phyloP scores from a whole-genome alignment of 2,797 vertebrate species.

The Poecilia picta region DNA sequence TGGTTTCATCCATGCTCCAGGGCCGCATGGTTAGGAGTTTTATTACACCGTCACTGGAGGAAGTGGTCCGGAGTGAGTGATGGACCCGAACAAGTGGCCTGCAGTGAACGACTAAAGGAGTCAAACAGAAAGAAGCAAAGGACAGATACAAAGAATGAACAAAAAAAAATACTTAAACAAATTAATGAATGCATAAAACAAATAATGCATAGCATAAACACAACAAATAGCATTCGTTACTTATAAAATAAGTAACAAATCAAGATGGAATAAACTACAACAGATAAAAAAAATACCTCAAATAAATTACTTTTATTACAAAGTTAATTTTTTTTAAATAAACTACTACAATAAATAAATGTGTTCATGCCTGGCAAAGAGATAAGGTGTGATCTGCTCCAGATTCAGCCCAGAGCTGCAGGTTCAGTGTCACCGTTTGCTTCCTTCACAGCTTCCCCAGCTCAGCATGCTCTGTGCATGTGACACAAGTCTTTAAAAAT shows the following conservation, averaged over 20 bases:
- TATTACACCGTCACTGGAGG: background rate
- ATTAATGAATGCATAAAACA: background rate
- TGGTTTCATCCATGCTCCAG: background rate
- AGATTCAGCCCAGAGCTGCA: background rate
- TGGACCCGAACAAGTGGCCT: background rate
- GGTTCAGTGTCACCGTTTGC: background rate
- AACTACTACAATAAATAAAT: background rate
- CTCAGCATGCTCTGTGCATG: slow-evolving; percentile 15
- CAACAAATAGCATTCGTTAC: background rate
- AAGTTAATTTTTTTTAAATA: background rate
- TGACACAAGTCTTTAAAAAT: slow-evolving; percentile 34
- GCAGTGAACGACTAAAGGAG: background rate
- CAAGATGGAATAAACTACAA: background rate
- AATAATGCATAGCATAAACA: background rate
- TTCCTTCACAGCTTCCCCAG: background rate
- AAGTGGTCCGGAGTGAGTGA: background rate
- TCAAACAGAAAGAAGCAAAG: background rate
- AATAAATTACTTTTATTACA: background rate
- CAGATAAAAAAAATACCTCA: background rate
- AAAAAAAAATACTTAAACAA: background rate
- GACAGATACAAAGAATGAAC: background rate
- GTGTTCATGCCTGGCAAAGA: background rate
- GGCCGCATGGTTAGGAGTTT: background rate
- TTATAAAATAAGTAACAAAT: background rate
- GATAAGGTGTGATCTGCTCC: background rate